Evolutionary conservation across 2,888 invertebrate genomes (phyloP).

Genomic region (Cataglyphis livida): DNA sequence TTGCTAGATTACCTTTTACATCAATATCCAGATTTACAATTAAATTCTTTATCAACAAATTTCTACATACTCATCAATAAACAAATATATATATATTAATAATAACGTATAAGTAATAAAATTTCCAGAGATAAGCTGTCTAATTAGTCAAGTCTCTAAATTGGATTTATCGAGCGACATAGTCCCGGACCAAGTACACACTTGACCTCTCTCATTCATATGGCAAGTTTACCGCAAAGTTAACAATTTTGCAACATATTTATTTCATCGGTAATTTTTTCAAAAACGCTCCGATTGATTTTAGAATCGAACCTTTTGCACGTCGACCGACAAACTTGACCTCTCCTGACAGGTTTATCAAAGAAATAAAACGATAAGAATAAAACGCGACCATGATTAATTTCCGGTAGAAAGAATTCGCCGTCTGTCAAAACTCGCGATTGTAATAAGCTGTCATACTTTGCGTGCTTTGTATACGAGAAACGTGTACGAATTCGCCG

Average conservation of each 20-base stretch:
- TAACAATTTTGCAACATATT: not conserved
- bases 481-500: not conserved
- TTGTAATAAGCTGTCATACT: not conserved
- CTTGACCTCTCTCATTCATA: not conserved
- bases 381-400: not conserved
- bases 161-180: not conserved
- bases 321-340: not conserved
- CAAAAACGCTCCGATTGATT: not conserved
- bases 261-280: not conserved
- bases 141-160: not conserved
- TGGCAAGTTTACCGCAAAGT: constrained; percentile 1
- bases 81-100: not conserved
- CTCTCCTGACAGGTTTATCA: not conserved
- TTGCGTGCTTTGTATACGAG: not conserved
- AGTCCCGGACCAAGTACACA: not conserved
- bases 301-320: not conserved
- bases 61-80: not conserved
- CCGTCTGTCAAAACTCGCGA: not conserved
- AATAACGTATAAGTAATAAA: not conserved
- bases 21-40: not conserved
- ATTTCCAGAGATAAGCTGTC: not conserved
- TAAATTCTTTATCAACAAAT: not conserved
- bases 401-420: not conserved
- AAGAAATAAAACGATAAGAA: not conserved
- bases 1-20: not conserved